Conservation (phyloP, 2,113 vertebrate genomes). For the Chaetura pelagica region DNA sequence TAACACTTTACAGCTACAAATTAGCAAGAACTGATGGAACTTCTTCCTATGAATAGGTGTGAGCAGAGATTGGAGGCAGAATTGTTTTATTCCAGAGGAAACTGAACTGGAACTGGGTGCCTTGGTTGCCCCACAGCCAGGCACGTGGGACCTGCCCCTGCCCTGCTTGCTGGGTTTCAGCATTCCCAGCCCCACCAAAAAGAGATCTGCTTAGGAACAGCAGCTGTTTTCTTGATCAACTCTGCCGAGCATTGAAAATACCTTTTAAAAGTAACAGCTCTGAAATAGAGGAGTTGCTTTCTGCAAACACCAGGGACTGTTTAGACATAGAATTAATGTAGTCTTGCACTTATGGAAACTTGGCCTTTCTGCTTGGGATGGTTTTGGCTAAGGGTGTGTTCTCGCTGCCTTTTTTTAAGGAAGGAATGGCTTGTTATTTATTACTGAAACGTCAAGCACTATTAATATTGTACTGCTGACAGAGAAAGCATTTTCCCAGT, state of each 20-base stretch:
- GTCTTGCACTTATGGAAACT: slow-evolving; percentile 40
- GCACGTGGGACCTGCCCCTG: background rate
- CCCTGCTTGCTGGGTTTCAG: background rate
- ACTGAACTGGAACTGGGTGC: background rate
- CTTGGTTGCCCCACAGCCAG: accelerated
- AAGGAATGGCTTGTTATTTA: slow-evolving; percentile 50
- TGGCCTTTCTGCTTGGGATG: slow-evolving; percentile 36
- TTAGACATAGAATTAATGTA: slow-evolving; percentile 41
- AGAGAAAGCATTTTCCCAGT: slow-evolving; percentile 47
- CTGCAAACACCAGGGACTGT: background rate
- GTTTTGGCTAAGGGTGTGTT: slow-evolving; percentile 35
- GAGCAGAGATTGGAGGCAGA: background rate
- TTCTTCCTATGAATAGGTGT: background rate
- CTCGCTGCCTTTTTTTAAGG: slow-evolving; percentile 1
- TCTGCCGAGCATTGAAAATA: background rate
- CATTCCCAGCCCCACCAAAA: background rate
- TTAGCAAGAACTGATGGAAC: background rate
- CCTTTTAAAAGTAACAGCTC: background rate
- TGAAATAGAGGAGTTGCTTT: background rate
- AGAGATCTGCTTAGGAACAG: background rate
- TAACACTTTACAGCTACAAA: background rate
- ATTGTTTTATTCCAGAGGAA: background rate
- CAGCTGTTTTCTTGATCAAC: background rate
- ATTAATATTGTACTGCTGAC: slow-evolving; percentile 51
- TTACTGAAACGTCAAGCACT: background rate